Evolutionary conservation across 2,888 invertebrate species (phyloP), one percentile per base, ranked within the genome.

Genomic region (Pseudococcus jackbeardsleyi): DNA sequence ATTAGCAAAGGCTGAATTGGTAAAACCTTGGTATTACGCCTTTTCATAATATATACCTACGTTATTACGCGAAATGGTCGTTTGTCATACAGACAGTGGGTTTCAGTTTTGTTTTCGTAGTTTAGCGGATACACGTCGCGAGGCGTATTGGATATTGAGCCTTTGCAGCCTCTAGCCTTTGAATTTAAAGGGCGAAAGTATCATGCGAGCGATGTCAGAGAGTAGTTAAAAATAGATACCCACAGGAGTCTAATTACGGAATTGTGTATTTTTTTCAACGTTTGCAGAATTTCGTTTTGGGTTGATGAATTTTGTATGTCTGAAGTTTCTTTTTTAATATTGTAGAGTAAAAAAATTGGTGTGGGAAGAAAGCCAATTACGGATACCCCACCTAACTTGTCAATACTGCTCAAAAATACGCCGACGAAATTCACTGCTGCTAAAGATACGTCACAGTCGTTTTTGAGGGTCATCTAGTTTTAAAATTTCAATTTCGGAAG

Each of bases 1-100:
- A 59, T 59, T 59, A 59, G 59, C 59, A 59, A 59, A 59, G 59
- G 59, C 59, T 59, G 59, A 59, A n/a, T 33, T 59, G 59, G 19
- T 59, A 59, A 59, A 59, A 59, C 59, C 59, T 59, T 19, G 59
- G 59, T 59, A 59, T 59, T 59, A 59, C 19, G 59, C 59, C 19
- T 59, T 59, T 59, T 59, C 59, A 59, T 59, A 33, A 59, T 59
- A 33, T 33, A 33, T 33, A 33, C 26, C 26, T 59, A 59, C 59
- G 9, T 59, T 59, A 59, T 59, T 19, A 59, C 11, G 6, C 9
- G 59, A 59, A 59, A 59, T 59, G 59, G 59, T 59, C 59, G 59
- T 59, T 59, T 59, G 59, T 59, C 59, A 59, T 59, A 59, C 59
- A 19, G 19, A 19, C 59, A 59, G 59, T 59, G 59, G 59, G 59